Evolutionary conservation across 2,888 invertebrate species (phyloP).

Genomic region (Leptodirus hochenwartii): DNA sequence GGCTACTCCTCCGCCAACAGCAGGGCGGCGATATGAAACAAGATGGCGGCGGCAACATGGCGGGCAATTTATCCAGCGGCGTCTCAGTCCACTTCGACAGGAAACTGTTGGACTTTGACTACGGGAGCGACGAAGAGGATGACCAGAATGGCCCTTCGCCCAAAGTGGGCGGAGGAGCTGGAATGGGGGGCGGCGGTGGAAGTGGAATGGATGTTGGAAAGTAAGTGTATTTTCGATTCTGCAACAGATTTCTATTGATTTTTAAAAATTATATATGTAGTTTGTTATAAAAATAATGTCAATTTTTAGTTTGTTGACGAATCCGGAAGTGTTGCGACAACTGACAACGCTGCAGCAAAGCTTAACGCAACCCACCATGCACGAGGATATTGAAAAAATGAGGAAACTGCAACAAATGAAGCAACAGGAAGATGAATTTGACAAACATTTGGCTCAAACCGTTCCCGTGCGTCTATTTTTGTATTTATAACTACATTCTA

Average conservation of each 20-base stretch:
- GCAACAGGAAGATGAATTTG: constrained; percentile 56
- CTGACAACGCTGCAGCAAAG: constrained; percentile 48
- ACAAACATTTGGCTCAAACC: constrained; percentile 55
- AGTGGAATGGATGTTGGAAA: constrained; percentile 15
- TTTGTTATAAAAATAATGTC: too few relatives aligned
- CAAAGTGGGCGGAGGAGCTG: too few relatives aligned
- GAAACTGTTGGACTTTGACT: constrained; percentile 77
- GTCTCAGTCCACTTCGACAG: constrained; percentile 71
- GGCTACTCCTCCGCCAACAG: constrained; percentile 28
- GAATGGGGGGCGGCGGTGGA: too few relatives aligned
- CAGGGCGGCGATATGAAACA: constrained; percentile 22
- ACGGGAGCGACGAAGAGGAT: constrained; percentile 82
- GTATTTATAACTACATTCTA: too few relatives aligned
- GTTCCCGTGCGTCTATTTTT: constrained; percentile 36
- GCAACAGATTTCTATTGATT: not conserved
- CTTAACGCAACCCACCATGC: constrained; percentile 32
- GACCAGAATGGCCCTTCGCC: constrained; percentile 30
- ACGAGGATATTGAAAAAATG: constrained; percentile 48
- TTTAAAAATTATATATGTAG: not conserved
- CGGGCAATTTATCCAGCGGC: too few relatives aligned
- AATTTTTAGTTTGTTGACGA: constrained; percentile 51
- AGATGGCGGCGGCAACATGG: constrained; percentile 24
- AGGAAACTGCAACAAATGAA: constrained; percentile 49
- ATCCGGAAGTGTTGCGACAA: constrained; percentile 79
- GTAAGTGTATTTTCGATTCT: constrained; percentile 9